These are phyloP conservation scores for Geodia barretti DNA, from an alignment of 37 sponge, comb jelly and placozoan species.

Conservation along the genomic window DNA sequence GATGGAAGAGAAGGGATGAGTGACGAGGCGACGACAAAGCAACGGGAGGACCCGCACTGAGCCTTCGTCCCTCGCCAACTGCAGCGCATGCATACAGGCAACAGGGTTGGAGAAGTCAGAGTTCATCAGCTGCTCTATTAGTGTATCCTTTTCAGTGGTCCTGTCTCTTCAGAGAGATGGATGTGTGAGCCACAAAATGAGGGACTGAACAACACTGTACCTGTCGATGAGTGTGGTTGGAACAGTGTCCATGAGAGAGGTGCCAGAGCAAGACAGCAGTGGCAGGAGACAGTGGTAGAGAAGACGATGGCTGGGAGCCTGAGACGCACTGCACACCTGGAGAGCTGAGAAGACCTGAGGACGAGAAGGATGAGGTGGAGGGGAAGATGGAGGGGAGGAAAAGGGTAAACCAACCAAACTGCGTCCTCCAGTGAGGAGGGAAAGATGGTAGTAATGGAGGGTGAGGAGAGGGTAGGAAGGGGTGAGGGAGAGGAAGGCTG, in stretches of 20 bases:
- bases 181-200: not conserved
- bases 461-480: conserved; percentile 35
- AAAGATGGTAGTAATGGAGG: conserved; percentile 25
- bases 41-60: not conserved
- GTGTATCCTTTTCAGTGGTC: not conserved
- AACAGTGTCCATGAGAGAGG: too few species aligned
- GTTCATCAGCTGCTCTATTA: not conserved
- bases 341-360: not conserved
- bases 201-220: not conserved
- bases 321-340: not conserved
- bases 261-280: not conserved
- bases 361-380: too few species aligned
- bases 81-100: not conserved
- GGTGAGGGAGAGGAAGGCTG: conserved; percentile 9
- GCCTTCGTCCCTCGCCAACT: not conserved
- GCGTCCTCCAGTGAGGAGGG: not conserved
- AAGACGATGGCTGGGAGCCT: not conserved
- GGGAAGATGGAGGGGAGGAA: not conserved
- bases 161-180: not conserved
- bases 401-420: not conserved
- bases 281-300: not conserved
- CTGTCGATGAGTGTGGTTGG: too few species aligned
- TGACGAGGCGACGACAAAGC: conserved; percentile 9
- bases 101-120: not conserved
- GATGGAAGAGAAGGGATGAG: conserved; percentile 30